Percentiles rank a stretch among this genome's conserved stretches.
phyloP scores from a whole-genome alignment of 2,113 vertebrate genomes.

The Aspidoscelis tigris region DNA sequence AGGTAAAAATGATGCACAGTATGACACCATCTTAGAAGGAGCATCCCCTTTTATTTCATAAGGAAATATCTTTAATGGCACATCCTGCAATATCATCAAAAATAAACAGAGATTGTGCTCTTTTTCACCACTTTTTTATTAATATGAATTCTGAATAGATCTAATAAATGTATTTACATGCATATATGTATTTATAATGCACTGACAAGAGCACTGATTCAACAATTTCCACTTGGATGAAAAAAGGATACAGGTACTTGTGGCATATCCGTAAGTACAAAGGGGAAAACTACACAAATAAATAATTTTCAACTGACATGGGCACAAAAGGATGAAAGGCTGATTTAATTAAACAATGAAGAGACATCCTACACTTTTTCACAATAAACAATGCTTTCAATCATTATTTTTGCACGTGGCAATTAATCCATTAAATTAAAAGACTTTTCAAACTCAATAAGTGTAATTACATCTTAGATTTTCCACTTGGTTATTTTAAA shows the following conservation, averaged over 20 bases:
- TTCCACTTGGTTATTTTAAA: constrained; percentile 34
- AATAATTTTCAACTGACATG: constrained; percentile 19
- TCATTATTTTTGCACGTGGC: background rate
- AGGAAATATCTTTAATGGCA: background rate
- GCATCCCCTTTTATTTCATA: background rate
- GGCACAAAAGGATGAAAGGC: constrained; percentile 18
- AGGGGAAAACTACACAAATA: constrained; percentile 39
- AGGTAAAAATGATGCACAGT: background rate
- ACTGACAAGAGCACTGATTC: constrained; percentile 45
- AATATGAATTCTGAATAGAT: background rate
- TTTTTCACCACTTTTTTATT: background rate
- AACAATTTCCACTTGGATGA: constrained; percentile 16
- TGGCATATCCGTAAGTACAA: constrained; percentile 12
- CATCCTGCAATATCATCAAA: background rate
- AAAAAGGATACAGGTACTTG: constrained; percentile 22
- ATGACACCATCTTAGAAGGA: background rate
- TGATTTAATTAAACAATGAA: background rate
- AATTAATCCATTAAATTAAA: constrained; percentile 11
- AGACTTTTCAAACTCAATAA: constrained; percentile 31
- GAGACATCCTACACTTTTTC: background rate
- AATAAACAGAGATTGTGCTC: background rate
- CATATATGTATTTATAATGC: background rate
- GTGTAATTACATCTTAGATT: constrained; percentile 36
- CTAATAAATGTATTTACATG: background rate
- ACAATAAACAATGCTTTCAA: background rate